Evolutionary conservation across 2,113 vertebrate species (phyloP), one percentile per base, ranked within the genome.

Genomic region (Tachysurus fulvidraco): DNA sequence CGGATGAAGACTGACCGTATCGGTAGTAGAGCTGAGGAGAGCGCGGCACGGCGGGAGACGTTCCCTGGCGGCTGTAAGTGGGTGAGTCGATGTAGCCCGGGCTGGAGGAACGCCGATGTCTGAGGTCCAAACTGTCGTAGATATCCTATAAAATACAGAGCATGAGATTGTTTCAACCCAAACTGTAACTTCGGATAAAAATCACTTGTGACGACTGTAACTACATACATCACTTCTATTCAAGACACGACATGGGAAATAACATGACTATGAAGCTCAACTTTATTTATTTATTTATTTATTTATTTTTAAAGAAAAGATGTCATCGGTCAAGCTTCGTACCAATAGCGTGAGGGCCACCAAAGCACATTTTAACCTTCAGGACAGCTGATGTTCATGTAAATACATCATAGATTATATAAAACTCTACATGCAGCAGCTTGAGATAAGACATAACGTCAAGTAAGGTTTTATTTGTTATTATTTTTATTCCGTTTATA

Each of bases 51-150:
- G 95, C 95, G 81, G 96, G 96, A 77, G 97, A 98, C 93, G 97
- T 94, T 92, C 97, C 96, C 69, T 97, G 97, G 57, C 95, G 96
- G 90, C 96, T 95, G 93, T 97, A 97, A 54, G 95, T 94, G 59
- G 97, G 97, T 28, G 98, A 98, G 92, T 97, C 96, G 0, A 98
- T 97, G 95, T 97, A 98, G 50, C 96, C 96, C 0, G 98, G 97
- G 94, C 97, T 98, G 90, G 97, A 97, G 81, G 97, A 96, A 85
- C 97, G 93, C 86, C 97, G 96, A 85, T 97, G 97, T 76, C 96
- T 95, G 28, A 94, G 92, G 86, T 98, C 97, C 80, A 97, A 94
- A 81, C 95, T 95, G 86, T 98, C 96, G 6, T 96, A 96, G 76
- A 98, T 96, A 91, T 99, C 98, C 98, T 98, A 91, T 65, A 78